These are phyloP conservation scores for Ommatoiulus sabulosus DNA, from an alignment of 2,888 invertebrate genomes.

Conservation along the genomic window DNA sequence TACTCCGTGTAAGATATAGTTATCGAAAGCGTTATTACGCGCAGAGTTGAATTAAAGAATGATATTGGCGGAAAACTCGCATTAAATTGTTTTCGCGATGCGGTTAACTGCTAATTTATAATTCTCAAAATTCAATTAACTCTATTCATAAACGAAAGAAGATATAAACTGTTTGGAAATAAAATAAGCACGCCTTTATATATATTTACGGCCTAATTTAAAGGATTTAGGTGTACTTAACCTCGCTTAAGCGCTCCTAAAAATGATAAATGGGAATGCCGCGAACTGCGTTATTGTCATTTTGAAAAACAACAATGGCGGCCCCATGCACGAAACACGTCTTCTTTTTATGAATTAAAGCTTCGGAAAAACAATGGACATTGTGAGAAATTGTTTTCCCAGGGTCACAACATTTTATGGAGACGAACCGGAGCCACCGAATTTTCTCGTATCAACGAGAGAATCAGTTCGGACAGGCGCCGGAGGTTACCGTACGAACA, in stretches of 20 bases:
- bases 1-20: too few relatives aligned
- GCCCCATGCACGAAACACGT: not conserved
- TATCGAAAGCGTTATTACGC: too few relatives aligned
- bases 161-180: too few relatives aligned
- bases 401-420: not conserved
- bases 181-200: too few relatives aligned
- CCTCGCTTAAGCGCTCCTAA: not conserved
- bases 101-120: too few relatives aligned
- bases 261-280: not conserved
- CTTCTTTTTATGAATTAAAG: not conserved
- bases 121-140: too few relatives aligned
- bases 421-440: not conserved
- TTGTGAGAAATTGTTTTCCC: conserved; percentile 28
- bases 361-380: conserved; percentile 2
- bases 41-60: too few relatives aligned
- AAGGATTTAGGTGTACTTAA: too few relatives aligned
- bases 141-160: too few relatives aligned
- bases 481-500: not conserved
- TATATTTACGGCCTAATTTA: too few relatives aligned
- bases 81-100: too few relatives aligned
- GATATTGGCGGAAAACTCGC: too few relatives aligned
- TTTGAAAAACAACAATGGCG: not conserved
- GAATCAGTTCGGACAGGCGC: not conserved
- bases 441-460: not conserved
- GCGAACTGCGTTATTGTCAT: not conserved